Evolutionary conservation across 2,113 vertebrate species (phyloP), one percentile per base, ranked within the genome.

Genomic region (Saguinus imperator): DNA sequence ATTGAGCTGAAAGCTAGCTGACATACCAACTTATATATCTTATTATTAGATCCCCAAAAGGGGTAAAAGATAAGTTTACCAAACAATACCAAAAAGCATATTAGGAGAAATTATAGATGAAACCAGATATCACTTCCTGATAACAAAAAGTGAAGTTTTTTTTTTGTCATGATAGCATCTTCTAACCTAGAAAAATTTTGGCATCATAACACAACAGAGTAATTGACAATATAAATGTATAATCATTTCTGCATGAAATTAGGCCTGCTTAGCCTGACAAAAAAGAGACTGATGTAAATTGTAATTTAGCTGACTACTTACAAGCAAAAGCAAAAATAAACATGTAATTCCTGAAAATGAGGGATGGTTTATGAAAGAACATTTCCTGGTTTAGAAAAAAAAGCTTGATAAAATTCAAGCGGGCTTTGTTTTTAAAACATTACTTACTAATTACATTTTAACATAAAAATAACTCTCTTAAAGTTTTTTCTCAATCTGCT

Each of bases 391-490:
- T 81, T 64, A 61, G 79, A 29, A 27, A 89, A 94, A 94, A 81
- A 94, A 61, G 3, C 37, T 88, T 94, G 66, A 80, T 86, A 89
- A 95, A 96, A 94, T 96, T 96, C 61, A 89, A 86, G 73, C 81
- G 58, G 57, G 12, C 50, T 97, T 97, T 96, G 50, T 89, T 95
- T 81, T 45, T 95, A 80, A 97, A 97, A 81, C 43, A 91, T 94
- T 91, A 48, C 77, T 94, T 96, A 83, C n/a, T 95, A 89, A 96
- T 82, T 96, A 20, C 45, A 79, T 61, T 94, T 95, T 86, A 89
- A 52, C 48, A 82, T 52, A 93, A 96, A 95, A 96, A 75, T 93
- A 82, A 81, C 64, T 83, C 45, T 94, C 61, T 94, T n/a, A 77
- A 91, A 17, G 4, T 89, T 97, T 84, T 76, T 20, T 70, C 37